Conservation (phyloP, 2,113 vertebrate genomes). For the Heptranchias perlo region DNA sequence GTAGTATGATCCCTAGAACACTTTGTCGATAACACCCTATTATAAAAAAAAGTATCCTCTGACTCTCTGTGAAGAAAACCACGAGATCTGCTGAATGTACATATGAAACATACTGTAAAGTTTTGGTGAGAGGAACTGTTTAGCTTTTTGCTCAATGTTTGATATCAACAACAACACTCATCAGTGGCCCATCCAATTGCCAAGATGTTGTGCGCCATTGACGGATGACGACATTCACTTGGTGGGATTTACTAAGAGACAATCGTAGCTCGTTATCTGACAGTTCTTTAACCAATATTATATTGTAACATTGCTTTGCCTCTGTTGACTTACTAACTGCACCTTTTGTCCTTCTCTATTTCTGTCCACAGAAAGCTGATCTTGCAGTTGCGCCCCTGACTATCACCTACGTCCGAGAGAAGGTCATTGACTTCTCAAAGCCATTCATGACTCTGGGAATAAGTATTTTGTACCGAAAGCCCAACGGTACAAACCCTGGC, state of each 20-base stretch:
- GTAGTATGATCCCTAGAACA: background rate
- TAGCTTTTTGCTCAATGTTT: background rate
- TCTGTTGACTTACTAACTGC: slow-evolving; percentile 55
- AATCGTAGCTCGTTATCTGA: background rate
- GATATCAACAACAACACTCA: background rate
- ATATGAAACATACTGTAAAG: background rate
- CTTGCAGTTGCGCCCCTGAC: slow-evolving; percentile 95
- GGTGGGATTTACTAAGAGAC: background rate
- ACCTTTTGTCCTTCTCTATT: slow-evolving; percentile 59
- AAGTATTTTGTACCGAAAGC: slow-evolving; percentile 99
- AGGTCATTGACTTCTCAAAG: slow-evolving; percentile 99
- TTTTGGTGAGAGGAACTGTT: background rate
- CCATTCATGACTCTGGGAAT: slow-evolving; percentile 99
- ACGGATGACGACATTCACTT: background rate
- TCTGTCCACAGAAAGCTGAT: slow-evolving; percentile 92
- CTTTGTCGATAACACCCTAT: background rate
- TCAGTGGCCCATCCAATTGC: background rate
- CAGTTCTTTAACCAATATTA: background rate
- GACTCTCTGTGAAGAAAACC: background rate
- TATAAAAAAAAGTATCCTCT: background rate
- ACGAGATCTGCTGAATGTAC: background rate
- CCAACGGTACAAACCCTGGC: slow-evolving; percentile 98
- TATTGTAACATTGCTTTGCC: slow-evolving; percentile 46
- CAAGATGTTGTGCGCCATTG: background rate
- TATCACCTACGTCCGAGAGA: slow-evolving; percentile 96